Conservation (phyloP, 2,888 invertebrate genomes). For the Metellina segmentata region DNA sequence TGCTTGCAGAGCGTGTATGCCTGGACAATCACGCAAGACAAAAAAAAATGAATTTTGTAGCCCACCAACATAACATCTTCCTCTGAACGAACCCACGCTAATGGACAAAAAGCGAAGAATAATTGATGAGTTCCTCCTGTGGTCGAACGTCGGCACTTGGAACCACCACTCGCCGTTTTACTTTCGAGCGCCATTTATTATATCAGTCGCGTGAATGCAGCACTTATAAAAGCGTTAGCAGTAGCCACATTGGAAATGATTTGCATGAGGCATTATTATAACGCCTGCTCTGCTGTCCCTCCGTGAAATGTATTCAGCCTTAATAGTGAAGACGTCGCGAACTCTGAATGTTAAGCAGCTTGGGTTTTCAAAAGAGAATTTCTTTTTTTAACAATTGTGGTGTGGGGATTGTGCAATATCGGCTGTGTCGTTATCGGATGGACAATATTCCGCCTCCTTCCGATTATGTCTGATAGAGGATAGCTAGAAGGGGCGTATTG, state of each 20-base stretch:
- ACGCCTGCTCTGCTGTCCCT: constrained; percentile 37
- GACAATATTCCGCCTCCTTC: constrained; percentile 6
- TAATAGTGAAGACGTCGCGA: constrained; percentile 33
- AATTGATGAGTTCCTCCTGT: constrained; percentile 45
- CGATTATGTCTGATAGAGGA: background rate
- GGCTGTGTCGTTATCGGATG: constrained; percentile 19
- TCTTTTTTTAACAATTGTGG: background rate
- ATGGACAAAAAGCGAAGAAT: constrained; percentile 35
- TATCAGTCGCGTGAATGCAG: constrained; percentile 49
- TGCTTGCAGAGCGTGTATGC: too few relatives aligned
- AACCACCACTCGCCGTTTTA: constrained; percentile 11
- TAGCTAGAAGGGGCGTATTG: background rate
- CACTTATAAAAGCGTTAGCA: constrained; percentile 33
- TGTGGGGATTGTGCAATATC: constrained; percentile 27
- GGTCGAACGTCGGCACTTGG: constrained; percentile 44
- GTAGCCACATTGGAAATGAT: constrained; percentile 28
- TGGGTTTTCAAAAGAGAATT: background rate
- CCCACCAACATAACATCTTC: too few relatives aligned
- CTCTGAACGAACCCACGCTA: constrained; percentile 18
- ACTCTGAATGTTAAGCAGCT: constrained; percentile 50
- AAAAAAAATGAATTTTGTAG: too few relatives aligned
- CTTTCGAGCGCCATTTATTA: constrained; percentile 61
- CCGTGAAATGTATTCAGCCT: constrained; percentile 51
- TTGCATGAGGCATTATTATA: constrained; percentile 46
- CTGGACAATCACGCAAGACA: too few relatives aligned